These are phyloP conservation scores for Gymnocypris eckloni DNA, from an alignment of 2,797 vertebrate species.

Conservation along the genomic window DNA sequence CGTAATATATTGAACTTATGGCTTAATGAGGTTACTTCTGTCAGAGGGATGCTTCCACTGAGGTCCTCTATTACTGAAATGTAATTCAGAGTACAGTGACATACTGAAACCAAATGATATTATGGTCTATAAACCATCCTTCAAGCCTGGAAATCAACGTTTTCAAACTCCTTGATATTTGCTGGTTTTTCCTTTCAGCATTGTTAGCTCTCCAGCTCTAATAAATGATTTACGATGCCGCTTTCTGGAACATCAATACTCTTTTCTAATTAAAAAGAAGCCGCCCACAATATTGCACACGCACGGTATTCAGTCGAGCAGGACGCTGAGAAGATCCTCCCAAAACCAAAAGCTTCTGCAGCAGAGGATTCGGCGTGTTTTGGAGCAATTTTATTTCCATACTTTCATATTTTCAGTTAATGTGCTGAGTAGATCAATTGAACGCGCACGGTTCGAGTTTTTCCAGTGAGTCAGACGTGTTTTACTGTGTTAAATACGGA, in stretches of 20 bases:
- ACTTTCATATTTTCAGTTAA: slow-evolving; percentile 66
- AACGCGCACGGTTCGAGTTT: slow-evolving; percentile 66
- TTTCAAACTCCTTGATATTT: not conserved
- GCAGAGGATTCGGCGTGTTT: slow-evolving; percentile 68
- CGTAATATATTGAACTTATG: too few species aligned
- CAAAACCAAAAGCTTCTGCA: slow-evolving; percentile 70
- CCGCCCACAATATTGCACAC: slow-evolving; percentile 77
- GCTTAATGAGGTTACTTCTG: too few species aligned
- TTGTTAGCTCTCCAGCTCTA: slow-evolving; percentile 76
- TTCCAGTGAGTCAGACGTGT: slow-evolving; percentile 36
- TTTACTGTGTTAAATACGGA: slow-evolving; percentile 70
- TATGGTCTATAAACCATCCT: not conserved
- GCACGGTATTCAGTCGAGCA: slow-evolving; percentile 69
- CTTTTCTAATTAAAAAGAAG: slow-evolving; percentile 79
- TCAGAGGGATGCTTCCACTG: too few species aligned
- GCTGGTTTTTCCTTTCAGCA: slow-evolving; percentile 45
- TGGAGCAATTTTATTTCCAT: slow-evolving; percentile 73
- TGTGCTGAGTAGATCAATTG: slow-evolving; percentile 69
- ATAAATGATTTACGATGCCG: slow-evolving; percentile 81
- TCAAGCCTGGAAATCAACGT: not conserved
- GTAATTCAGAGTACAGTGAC: not conserved
- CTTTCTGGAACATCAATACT: slow-evolving; percentile 79
- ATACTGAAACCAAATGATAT: not conserved
- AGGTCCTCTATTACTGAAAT: not conserved
- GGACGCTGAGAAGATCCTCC: slow-evolving; percentile 74